Percentiles rank a stretch among this genome's conserved stretches.
These are phyloP conservation scores for Scaptomyza reducta DNA, from an alignment of 2,888 invertebrate species.

Conservation along the genomic window DNA sequence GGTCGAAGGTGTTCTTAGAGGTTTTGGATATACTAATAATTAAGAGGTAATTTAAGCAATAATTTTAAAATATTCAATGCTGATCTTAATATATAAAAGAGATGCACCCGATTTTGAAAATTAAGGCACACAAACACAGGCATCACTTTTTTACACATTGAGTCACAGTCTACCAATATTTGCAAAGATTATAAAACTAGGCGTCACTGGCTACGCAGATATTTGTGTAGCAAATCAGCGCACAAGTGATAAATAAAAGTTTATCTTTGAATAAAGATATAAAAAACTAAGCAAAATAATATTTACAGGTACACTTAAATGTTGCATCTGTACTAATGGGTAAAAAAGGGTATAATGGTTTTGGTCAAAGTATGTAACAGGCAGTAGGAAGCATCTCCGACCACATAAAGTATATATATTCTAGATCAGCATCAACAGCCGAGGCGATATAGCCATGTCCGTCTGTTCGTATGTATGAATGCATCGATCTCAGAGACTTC, in stretches of 20 bases:
- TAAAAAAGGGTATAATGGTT: too few relatives aligned
- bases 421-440: too few relatives aligned
- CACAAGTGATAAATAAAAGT: conserved; percentile 40
- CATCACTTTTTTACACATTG: conserved; percentile 21
- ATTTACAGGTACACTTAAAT: background rate
- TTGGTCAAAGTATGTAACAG: too few relatives aligned
- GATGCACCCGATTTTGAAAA: conserved; percentile 6
- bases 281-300: conserved; percentile 33
- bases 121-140: conserved; percentile 14
- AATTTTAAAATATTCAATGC: background rate
- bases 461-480: too few relatives aligned
- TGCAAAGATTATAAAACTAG: conserved; percentile 43
- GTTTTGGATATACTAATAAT: background rate
- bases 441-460: too few relatives aligned
- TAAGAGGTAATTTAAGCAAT: background rate
- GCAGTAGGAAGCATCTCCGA: too few relatives aligned
- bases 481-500: too few relatives aligned
- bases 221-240: conserved; percentile 55
- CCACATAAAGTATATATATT: too few relatives aligned
- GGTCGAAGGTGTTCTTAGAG: conserved; percentile 1
- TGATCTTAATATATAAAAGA: background rate
- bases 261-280: conserved; percentile 44
- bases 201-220: conserved; percentile 16
- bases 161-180: conserved; percentile 60
- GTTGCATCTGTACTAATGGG: too few relatives aligned